A percentile compares a stretch with the other conserved stretches of the same genome.
These are phyloP conservation scores for Fulica atra DNA, from an alignment of 2,113 vertebrate species.

Conservation along the genomic window DNA sequence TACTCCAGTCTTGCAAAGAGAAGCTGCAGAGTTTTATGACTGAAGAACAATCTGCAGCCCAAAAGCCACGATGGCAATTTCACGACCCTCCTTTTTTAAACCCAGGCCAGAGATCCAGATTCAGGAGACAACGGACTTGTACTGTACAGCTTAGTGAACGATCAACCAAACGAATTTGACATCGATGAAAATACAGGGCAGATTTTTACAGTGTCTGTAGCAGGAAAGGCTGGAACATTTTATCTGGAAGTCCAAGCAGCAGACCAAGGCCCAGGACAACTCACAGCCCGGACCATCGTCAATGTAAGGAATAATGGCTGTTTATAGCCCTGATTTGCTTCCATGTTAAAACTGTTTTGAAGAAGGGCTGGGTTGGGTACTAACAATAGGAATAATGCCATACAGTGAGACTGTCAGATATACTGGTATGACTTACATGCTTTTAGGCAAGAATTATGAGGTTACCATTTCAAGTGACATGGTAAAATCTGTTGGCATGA, in stretches of 20 bases:
- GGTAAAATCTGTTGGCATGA: background rate
- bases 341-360: background rate
- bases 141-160: constrained; percentile 68
- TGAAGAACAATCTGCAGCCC: background rate
- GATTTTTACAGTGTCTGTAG: constrained; percentile 73
- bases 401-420: no score
- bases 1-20: background rate
- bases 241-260: constrained; percentile 60
- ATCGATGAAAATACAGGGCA: constrained; percentile 74
- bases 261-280: constrained; percentile 57
- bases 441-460: background rate
- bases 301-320: constrained; percentile 49
- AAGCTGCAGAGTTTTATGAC: background rate
- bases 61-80: background rate
- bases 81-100: background rate
- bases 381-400: background rate
- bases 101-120: constrained; percentile 78
- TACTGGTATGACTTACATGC: no score
- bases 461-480: background rate
- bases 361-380: background rate
- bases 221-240: constrained; percentile 1
- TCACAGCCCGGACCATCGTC: constrained; percentile 54
- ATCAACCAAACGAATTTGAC: constrained; percentile 32
- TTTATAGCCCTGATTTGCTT: background rate
- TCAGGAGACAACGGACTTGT: constrained; percentile 53